Evolutionary conservation across 2,888 invertebrate genomes (phyloP), one percentile per base, ranked within the genome.

Genomic region (Drosophila falleni): DNA sequence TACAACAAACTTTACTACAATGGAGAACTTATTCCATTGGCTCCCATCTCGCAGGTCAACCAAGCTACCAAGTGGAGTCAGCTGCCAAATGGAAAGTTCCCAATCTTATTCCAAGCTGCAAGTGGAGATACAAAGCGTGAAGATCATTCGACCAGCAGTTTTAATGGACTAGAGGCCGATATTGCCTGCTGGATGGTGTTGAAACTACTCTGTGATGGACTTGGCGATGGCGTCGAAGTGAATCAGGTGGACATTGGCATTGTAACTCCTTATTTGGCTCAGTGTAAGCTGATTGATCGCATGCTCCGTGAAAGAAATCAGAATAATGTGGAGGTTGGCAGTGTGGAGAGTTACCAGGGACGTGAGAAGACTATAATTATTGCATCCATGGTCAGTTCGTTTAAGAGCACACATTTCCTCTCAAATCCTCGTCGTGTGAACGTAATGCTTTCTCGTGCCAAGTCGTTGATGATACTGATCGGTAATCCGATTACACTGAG

Each of bases 291-390:
- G 35, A 89, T 93, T 49, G 77, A 71, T n/a, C 41, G 63, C 2
- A 69, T 78, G 62, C 74, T 91, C 0, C 37, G 51, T 3, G 10
- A 47, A 0, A 66, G 58, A 6, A 53, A 69, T 0, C 86, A 86
- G 93, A 0, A 2, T 6, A 10, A 3, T 9, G 92, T 96, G 3
- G 94, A 95, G 81, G 95, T 96, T 50, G 98, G 97, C 3, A 96
- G 97, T 0, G 97, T 97, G 0, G 98, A 98, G 91, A 95, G 95
- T 37, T 98, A 96, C 92, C 98, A 98, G 91, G 98, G 98, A 0
- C 95, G 96, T 68, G 98, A 98, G 91, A 95, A 96, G 89, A 93
- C 95, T 5, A 95, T 97, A 1, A 96, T 98, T 35, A 95, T 98
- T 5, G 94, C 97, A 51, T 95, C 96, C 0, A 96, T 97, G 0